Evolutionary conservation across 2,113 vertebrate species (phyloP).

Genomic region (Pteronura brasiliensis): DNA sequence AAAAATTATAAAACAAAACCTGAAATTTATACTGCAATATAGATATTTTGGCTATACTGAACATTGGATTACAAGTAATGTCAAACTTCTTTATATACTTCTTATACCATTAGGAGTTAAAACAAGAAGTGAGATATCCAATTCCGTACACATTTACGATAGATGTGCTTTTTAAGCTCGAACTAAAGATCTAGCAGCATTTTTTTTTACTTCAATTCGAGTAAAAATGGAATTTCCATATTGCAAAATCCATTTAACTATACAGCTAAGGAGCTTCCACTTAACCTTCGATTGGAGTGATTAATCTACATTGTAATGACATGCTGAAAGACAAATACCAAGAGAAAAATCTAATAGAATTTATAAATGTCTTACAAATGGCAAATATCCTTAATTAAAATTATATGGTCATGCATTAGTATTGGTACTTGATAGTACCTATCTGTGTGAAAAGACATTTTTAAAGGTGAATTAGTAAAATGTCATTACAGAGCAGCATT

Average conservation of each 20-base stretch:
- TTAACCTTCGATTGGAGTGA: slow-evolving; percentile 20
- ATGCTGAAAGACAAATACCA: slow-evolving; percentile 38
- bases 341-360: slow-evolving; percentile 50
- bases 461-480: slow-evolving; percentile 41
- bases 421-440: slow-evolving; percentile 22
- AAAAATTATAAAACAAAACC: not conserved
- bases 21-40: not conserved
- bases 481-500: slow-evolving; percentile 52
- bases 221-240: slow-evolving; percentile 27
- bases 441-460: slow-evolving; percentile 28
- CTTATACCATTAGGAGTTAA: not conserved
- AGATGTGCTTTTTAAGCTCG: not conserved
- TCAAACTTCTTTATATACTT: not conserved
- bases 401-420: slow-evolving; percentile 42
- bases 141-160: not conserved
- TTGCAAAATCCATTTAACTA: slow-evolving; percentile 39
- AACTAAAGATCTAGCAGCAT: not conserved
- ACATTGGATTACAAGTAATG: not conserved
- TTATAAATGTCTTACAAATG: slow-evolving; percentile 42
- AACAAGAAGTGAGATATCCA: not conserved
- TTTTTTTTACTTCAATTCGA: not conserved
- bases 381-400: slow-evolving; percentile 45
- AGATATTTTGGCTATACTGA: not conserved
- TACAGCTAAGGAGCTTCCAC: not conserved
- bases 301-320: slow-evolving; percentile 51